Evolutionary conservation across 2,888 invertebrate genomes (phyloP), one percentile per base, ranked within the genome.

Genomic region (Epirrhoe tristata): DNA sequence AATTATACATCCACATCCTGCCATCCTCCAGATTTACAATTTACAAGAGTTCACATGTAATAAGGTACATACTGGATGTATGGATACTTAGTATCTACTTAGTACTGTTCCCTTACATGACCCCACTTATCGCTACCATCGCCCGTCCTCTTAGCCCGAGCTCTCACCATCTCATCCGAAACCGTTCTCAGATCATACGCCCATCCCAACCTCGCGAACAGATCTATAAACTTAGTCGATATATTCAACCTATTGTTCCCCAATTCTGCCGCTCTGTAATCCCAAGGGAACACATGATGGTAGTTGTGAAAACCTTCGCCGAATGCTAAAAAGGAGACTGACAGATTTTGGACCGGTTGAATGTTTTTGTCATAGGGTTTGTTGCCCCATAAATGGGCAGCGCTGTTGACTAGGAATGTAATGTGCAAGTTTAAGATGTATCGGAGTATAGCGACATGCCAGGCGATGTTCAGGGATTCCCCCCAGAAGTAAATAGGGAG

Each of bases 381-480:
- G 69, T 81, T 82, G 14, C 91, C 93, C 88, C 88, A 91, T 32
- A 89, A 67, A 81, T 96, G 96, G 16, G 95, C 95, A 2, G 94
- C 94, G 75, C 95, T 95, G 89, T 96, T 96, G 12, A 96, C 95
- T n/a, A 94, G 82, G 94, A 95, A 96, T 0, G 80, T 76, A 5
- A 90, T 89, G 82, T 96, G 94, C n/a, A 96, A 88, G 5, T 90
- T 90, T 66, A 91, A 79, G 16, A 90, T 83, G 81, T 95, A 95
- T 10, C 95, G 89, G 12, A 95, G 76, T 58, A 93, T 87, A 6
- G 79, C 81, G 3, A 88, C 76, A 71, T 87, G 86, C 84, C 86
- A 89, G 1, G 88, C 78, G 69, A 81, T 83, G 48, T n/a, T 71
- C 32, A 84, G 79, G 0, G 76, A 84, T 78, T 96, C 96, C 1